These are phyloP conservation scores for Temnothorax unifasciatus DNA, from an alignment of 2,888 invertebrate genomes.

Conservation along the genomic window DNA sequence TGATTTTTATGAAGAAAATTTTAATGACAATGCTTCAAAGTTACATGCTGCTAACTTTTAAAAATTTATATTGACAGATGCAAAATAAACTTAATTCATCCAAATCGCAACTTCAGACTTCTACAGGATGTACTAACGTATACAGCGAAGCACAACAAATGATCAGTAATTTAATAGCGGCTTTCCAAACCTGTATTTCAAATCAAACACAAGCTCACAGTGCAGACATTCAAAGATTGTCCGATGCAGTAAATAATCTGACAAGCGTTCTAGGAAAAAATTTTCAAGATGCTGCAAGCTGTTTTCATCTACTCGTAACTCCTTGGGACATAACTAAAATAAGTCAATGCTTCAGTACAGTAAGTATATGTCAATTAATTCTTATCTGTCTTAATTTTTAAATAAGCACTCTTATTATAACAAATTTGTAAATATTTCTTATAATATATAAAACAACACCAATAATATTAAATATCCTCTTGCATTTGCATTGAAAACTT, in stretches of 20 bases:
- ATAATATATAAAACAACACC: slow-evolving; percentile 1
- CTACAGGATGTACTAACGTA: neutral
- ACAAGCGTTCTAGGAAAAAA: no score
- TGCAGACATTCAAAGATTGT: no score
- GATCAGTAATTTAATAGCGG: accelerated
- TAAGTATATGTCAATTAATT: slow-evolving; percentile 22
- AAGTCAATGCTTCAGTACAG: neutral
- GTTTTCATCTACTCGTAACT: no score
- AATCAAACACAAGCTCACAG: neutral
- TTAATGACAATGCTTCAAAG: neutral
- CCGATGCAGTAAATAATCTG: no score
- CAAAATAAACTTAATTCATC: neutral
- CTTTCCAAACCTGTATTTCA: neutral
- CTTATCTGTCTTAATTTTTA: neutral
- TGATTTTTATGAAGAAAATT: neutral
- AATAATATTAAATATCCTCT: neutral
- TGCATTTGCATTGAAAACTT: neutral
- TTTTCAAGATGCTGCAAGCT: no score
- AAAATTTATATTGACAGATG: neutral
- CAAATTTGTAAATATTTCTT: neutral
- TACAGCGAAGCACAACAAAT: neutral
- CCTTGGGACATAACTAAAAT: no score
- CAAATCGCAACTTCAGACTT: neutral
- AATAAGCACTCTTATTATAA: slow-evolving; percentile 1
- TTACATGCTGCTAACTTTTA: neutral